Evolutionary conservation across 2,888 invertebrate genomes (phyloP), one percentile per base, ranked within the genome.

Genomic region (Griposia aprilina): DNA sequence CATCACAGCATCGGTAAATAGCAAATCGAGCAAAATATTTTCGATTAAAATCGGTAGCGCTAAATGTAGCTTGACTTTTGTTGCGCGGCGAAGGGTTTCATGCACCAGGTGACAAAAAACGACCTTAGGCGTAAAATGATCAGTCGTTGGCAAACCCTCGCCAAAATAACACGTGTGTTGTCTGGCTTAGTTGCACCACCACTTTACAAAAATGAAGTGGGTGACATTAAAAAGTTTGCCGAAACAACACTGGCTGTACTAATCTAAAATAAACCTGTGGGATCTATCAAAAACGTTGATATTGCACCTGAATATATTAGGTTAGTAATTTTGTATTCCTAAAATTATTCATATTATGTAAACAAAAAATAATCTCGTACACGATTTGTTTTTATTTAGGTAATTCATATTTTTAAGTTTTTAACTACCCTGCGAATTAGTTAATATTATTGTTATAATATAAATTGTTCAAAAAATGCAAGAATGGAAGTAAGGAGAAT

Each of bases 91-190:
- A 74, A 5, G 55, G n/a, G 76, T 48, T 41, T 41, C 78, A 52
- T 62, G 41, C 17, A 59, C 20, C 41, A 26, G 60, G 50, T 52
- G 6, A 30, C 63, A 52, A 30, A 60, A 30, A 23, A n/a, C 23
- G 17, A 62, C 30, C 30, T 36, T 36, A 36, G 30, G 30, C 36
- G 17, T 23, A 17, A 59, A 26, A 23, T 59, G 0, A 8, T 62
- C 52, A 78, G 30, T 78, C 23, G 15, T 17, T 78, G n/a, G 5
- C 45, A 26, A 52, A 11, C 48, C 5, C 30, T 67, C 48, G 45
- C 23, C 36, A 11, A 6, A 48, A 48, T n/a, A 30, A 36, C 45
- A 78, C 78, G 78, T 48, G 59, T 48, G 13, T 13, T 23, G 41
- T 30, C 50, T 20, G n/a, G 4, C 10, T 26, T 17, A 65, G 6